Evolutionary conservation across 1,140 invertebrate genomes (phyloP), one percentile per base, ranked within the genome.

Genomic region (Gonatopus flavifemur): DNA sequence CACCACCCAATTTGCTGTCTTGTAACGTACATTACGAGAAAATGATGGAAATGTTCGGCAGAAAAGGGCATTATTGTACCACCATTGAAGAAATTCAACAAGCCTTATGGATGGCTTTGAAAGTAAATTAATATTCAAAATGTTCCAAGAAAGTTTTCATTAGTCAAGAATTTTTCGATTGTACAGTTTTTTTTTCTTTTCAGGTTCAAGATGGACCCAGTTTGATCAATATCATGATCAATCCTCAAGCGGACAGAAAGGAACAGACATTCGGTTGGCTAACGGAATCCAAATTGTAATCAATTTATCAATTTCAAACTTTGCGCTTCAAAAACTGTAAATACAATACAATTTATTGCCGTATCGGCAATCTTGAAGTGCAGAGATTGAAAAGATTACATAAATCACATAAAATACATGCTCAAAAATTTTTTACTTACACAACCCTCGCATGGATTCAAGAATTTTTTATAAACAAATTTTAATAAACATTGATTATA

Each of bases 141-240:
- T 7, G 1, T 21, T 40, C 31, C 9, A 43, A 41, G 32, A 40
- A 19, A 43, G 7, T 55, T 9, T 15, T 13, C 15, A 13, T 33
- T n/a, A n/a, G n/a, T n/a, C n/a, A 41, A 44, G 7, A 15, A 6
- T n/a, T 13, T 33, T 40, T 13, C 41, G 16, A 32, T 18, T 30
- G 24, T 10, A 40, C 10, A 28, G 9, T 32, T 30, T 16, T 8
- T 43, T 37, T 15, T 57, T 41, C 22, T 42, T 55, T 71, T 12
- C 33, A 83, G 67, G 72, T 82, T 9, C 86, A 73, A 1, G 85
- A 91, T 69, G 81, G 82, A 55, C 91, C 94, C 8, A 88, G 85
- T 42, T 84, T 98, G 32, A 93, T 98, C 49, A 98, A 98, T 69
- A 87, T 96, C 15, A 83, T 92, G 60, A 97, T 98, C 21, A 87